These are phyloP conservation scores for Papilio dardanus DNA, from an alignment of 1,140 invertebrate genomes.

Conservation along the genomic window DNA sequence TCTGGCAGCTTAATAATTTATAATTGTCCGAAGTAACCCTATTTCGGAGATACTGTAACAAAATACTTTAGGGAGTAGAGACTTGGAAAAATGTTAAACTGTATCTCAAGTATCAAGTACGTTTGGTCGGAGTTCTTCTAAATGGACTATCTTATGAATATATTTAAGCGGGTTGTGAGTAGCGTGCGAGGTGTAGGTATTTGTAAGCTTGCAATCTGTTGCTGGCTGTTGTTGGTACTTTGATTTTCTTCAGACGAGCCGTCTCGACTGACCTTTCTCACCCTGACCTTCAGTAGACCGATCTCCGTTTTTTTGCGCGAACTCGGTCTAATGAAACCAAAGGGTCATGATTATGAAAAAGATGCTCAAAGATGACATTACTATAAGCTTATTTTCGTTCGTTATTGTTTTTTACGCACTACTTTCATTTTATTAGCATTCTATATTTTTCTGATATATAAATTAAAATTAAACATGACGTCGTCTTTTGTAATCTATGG, in stretches of 20 bases:
- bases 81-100: not conserved
- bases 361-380: conserved; percentile 1
- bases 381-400: not conserved
- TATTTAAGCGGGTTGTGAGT: conserved; percentile 56
- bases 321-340: no score
- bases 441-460: not conserved
- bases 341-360: no score
- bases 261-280: conserved; percentile 36
- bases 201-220: conserved; percentile 48
- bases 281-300: no score
- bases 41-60: not conserved
- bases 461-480: no score
- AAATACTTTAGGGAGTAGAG: not conserved
- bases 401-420: not conserved
- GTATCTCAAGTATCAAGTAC: conserved; percentile 26
- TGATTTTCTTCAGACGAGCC: conserved; percentile 39
- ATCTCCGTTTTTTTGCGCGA: no score
- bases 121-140: conserved; percentile 42
- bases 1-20: not conserved
- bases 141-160: conserved; percentile 58
- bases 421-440: not conserved
- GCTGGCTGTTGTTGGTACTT: conserved; percentile 39
- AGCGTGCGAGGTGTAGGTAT: conserved; percentile 38
- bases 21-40: not conserved
- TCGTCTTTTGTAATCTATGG: no score